Base-by-base conservation (phyloP, 2,113 vertebrate genomes). In the Pholis gunnellus region DNA sequence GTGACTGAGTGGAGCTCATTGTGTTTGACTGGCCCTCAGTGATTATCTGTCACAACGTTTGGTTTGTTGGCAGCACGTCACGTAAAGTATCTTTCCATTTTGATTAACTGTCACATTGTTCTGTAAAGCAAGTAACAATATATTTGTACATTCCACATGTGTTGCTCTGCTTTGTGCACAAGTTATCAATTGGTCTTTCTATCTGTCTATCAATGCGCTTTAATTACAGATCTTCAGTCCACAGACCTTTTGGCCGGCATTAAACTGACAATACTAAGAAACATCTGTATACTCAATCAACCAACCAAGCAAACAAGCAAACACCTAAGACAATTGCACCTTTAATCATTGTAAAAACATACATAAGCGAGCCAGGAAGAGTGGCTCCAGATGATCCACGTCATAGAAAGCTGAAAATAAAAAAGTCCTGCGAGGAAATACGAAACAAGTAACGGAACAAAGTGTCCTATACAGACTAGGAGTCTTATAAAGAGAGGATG, bases 1-100 rank as follows among this genome's bases (percentile, higher is more conserved):
- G 63, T 68, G 65, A 70, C 78, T 66, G 81, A 80, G 46, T 73
- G 83, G 80, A 4, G 68, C 44, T 89, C 48, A 79, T 79, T 84
- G 65, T n/a, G 2, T 59, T 42, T 5, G 70, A 79, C 78, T 2
- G 20, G 44, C 59, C 52, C 66, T 59, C 40, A 4, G 76, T 76
- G 64, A 88, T 88, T 81, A 63, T 85, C 82, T 81, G 86, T 86
- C 85, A 82, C 69, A 73, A 10, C 65, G 75, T 86, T 79, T 75
- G 66, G 38, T 22, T 27, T 69, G 65, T 75, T 78, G 82, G 78
- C 68, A 63, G 72, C 40, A 48, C 2, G 38, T 85, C 75, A 73
- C 61, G 50, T n/a, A 31, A 72, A 85, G 46, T 57, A 46, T 79
- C 71, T 57, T 73, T 83, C 73, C 42, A 50, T 79, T 78, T 75